Conservation (phyloP, 2,113 vertebrate genomes). For the Equus quagga region DNA sequence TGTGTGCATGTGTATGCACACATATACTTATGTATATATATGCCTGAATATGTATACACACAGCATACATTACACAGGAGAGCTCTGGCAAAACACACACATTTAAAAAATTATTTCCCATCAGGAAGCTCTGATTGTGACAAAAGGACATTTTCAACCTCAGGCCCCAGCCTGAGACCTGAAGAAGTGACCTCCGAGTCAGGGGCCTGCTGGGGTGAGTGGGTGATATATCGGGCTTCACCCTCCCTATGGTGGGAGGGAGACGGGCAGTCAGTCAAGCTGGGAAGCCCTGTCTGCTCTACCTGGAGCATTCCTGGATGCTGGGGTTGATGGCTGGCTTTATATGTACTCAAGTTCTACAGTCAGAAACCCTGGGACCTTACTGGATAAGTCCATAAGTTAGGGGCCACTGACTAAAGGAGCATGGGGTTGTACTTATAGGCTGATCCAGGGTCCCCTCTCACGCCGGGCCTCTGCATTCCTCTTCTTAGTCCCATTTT, state of each 20-base stretch:
- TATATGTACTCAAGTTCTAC: fast-evolving
- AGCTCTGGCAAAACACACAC: not conserved
- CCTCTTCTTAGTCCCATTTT: not conserved
- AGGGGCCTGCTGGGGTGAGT: not conserved
- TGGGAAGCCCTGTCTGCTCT: not conserved
- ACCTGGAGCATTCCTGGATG: fast-evolving
- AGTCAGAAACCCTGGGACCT: not conserved
- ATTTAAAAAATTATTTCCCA: not conserved
- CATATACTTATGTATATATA: not conserved
- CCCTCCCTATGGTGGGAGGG: not conserved
- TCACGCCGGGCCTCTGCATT: not conserved
- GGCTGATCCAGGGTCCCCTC: not conserved
- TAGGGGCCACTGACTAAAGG: not conserved
- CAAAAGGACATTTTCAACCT: not conserved
- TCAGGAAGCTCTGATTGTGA: not conserved
- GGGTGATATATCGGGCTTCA: not conserved
- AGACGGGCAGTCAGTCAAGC: not conserved
- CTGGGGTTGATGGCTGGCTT: not conserved
- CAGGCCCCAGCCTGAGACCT: not conserved
- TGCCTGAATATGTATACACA: not conserved
- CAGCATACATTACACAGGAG: not conserved
- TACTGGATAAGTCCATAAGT: not conserved
- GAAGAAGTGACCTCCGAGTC: not conserved
- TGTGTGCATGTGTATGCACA: not conserved
- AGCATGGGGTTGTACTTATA: no score